Evolutionary conservation across 2,797 vertebrate species (phyloP), one percentile per base, ranked within the genome.

Genomic region (Tenualosa ilisha): DNA sequence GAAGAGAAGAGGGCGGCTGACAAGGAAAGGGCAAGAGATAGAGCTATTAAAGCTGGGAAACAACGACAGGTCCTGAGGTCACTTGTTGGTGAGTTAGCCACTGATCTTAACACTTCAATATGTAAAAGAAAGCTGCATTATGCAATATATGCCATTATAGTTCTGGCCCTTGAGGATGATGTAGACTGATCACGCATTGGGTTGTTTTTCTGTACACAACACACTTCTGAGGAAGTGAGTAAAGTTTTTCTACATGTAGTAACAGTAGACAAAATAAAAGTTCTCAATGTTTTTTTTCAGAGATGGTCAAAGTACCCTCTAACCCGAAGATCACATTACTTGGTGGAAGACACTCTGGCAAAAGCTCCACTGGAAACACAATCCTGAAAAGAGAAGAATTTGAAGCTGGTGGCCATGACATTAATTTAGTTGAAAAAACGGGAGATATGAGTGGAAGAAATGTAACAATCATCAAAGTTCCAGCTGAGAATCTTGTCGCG

Each of bases 321-420:
- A 88, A 91, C 5, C 1, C 95, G 56, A 93, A 86, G 82, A 0
- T 94, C 0, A 86, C 93, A 5, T 90, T 95, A 0, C 37, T 93
- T 12, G 92, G 94, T 0, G 88, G 89, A 86, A 84, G 87, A 15
- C 92, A 91, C 89, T 91, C 91, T 0, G 95, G 94, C 3, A 95
- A 94, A 87, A 95, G 93, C 83, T 94, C 93, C 0, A 92, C 92
- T 86, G 93, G 91, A 65, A 93, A 93, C 91, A 93, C 93, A 83
- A 93, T 95, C 86, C 86, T 95, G 86, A 83, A 85, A 85, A 86
- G 81, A 46, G 85, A 90, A n/a, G 17, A 85, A 83, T 93, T 93
- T 81, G 51, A 87, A 31, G 59, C 89, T 0, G 88, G 88, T 17
- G 56, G 53, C 4, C 87, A 84, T 50, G 91, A 89, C 0, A 83